phyloP scores from a whole-genome alignment of 2,797 vertebrate species.

The Gadopsis marmoratus region DNA sequence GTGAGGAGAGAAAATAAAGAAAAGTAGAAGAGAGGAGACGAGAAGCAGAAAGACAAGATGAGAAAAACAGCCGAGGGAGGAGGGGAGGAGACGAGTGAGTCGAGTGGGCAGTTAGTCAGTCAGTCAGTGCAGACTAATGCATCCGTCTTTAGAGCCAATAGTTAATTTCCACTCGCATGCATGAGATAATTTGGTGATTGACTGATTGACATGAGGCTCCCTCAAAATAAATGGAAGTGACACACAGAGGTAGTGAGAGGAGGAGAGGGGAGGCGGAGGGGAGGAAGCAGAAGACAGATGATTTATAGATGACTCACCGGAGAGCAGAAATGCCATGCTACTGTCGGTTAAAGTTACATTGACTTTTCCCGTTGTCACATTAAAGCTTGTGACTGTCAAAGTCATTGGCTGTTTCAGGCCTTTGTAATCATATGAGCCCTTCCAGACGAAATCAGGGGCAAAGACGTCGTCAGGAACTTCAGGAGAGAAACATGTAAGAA shows the following conservation, averaged over 20 bases:
- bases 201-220: conserved; percentile 76
- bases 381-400: conserved; percentile 93
- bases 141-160: conserved; percentile 72
- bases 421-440: conserved; percentile 96
- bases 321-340: conserved; percentile 92
- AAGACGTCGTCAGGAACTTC: conserved; percentile 97
- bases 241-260: conserved; percentile 61
- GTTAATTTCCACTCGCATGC: conserved; percentile 80
- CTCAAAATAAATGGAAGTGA: conserved; percentile 78
- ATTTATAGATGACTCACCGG: conserved; percentile 88
- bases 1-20: not conserved
- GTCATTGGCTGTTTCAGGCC: conserved; percentile 95
- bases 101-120: conserved; percentile 65
- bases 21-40: not conserved
- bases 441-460: conserved; percentile 96
- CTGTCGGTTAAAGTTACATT: conserved; percentile 94
- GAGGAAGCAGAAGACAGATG: conserved; percentile 60
- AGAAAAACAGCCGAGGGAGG: conserved; percentile 4
- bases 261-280: conserved; percentile 39
- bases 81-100: conserved; percentile 39
- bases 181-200: conserved; percentile 76
- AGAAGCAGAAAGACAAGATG: not conserved
- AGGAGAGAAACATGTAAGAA: conserved; percentile 12
- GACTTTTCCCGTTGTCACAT: conserved; percentile 92
- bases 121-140: conserved; percentile 53